Conservation (phyloP, 2,113 vertebrate species). For the Nicator chloris region DNA sequence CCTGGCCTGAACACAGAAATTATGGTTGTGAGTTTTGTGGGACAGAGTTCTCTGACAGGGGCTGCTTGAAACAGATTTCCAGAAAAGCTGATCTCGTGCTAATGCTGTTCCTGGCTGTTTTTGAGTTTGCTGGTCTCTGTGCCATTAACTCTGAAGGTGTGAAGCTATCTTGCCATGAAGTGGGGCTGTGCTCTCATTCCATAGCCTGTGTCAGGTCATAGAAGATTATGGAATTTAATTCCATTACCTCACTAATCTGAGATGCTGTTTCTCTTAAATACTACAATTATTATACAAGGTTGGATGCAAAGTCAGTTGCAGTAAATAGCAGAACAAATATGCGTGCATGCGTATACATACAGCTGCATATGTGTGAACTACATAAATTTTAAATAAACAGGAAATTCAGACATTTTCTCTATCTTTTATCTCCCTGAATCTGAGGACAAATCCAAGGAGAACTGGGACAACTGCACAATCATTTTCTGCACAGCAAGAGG, state of each 20-base stretch:
- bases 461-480: neutral
- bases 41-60: neutral
- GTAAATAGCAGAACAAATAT: neutral
- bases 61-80: neutral
- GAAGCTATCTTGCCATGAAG: neutral
- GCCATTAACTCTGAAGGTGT: neutral
- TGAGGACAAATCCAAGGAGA: neutral
- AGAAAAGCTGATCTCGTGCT: neutral
- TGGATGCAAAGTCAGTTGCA: neutral
- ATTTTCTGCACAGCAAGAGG: neutral
- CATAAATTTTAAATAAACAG: neutral
- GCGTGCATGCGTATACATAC: neutral
- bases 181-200: neutral
- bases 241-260: neutral
- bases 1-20: neutral
- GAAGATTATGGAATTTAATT: neutral
- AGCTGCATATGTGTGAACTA: neutral
- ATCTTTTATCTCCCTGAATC: neutral
- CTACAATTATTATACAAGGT: neutral
- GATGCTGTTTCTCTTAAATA: neutral
- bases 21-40: neutral
- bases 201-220: neutral
- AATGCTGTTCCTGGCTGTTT: neutral
- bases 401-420: neutral
- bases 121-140: neutral